Evolutionary conservation across 2,797 vertebrate species (phyloP).

Genomic region (Astyanax mexicanus): DNA sequence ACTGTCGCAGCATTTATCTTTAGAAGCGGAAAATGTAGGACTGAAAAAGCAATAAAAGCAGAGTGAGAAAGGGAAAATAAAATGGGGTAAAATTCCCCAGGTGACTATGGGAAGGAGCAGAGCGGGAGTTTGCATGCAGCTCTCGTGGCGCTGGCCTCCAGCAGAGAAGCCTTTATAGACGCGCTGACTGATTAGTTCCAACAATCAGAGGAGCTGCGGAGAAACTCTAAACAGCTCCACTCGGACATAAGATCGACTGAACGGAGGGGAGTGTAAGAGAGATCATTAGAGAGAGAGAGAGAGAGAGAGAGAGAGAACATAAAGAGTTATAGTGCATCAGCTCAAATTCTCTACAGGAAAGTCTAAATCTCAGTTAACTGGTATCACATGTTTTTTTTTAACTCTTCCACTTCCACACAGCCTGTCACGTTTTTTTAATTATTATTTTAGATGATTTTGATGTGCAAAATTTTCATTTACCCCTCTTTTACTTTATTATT

Average conservation of each 20-base stretch:
- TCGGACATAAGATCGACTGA: slow-evolving; percentile 52
- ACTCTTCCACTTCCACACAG: too few species aligned
- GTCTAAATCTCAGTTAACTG: too few species aligned
- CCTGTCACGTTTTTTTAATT: too few species aligned
- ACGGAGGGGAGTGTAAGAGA: not conserved
- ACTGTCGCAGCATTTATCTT: slow-evolving; percentile 33
- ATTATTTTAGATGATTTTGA: too few species aligned
- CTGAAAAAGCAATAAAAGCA: slow-evolving; percentile 34
- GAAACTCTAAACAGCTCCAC: slow-evolving; percentile 63
- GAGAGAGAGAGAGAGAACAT: slow-evolving; percentile 6
- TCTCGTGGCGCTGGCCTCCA: slow-evolving; percentile 72
- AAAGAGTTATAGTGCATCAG: too few species aligned
- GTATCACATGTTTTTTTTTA: too few species aligned
- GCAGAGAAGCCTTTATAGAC: slow-evolving; percentile 71
- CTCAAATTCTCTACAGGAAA: too few species aligned
- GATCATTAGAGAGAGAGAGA: not conserved
- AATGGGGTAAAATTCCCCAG: slow-evolving; percentile 36
- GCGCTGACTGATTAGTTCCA: slow-evolving; percentile 63
- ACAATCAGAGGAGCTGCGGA: slow-evolving; percentile 65
- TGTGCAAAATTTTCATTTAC: too few species aligned
- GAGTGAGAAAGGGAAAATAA: slow-evolving; percentile 32
- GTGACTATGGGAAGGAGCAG: not conserved
- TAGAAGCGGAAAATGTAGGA: slow-evolving; percentile 25
- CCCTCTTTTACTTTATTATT: too few species aligned
- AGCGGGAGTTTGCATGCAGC: slow-evolving; percentile 67